These are phyloP conservation scores for Sorex fumeus DNA, from an alignment of 2,113 vertebrate species.

Conservation along the genomic window DNA sequence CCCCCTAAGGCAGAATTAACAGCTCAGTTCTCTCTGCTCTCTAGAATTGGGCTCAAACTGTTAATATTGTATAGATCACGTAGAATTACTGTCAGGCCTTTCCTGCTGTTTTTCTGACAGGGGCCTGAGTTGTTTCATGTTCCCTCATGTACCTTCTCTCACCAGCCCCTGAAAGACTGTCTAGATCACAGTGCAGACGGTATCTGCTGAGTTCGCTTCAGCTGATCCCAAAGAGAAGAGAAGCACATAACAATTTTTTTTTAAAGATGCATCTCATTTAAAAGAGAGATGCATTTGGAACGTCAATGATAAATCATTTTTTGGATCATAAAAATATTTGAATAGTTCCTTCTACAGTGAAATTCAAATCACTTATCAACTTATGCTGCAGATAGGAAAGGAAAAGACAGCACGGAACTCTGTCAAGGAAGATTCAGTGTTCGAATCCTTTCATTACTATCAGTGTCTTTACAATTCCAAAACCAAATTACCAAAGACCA, in stretches of 20 bases:
- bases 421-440: not conserved
- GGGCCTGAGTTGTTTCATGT: not conserved
- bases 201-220: not conserved
- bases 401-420: not conserved
- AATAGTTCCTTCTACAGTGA: not conserved
- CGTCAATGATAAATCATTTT: not conserved
- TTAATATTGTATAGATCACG: slow-evolving; percentile 46
- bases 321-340: slow-evolving; percentile 21
- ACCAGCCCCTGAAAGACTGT: not conserved
- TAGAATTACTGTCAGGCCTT: not conserved
- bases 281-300: slow-evolving; percentile 16
- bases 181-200: not conserved
- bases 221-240: not conserved
- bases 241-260: not conserved
- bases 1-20: slow-evolving; percentile 58
- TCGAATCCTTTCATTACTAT: not conserved
- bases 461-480: not conserved
- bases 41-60: slow-evolving; percentile 48
- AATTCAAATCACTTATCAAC: slow-evolving; percentile 7
- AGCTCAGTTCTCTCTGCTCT: not conserved
- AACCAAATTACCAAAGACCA: not conserved
- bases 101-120: not conserved
- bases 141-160: not conserved
- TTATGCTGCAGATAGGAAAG: not conserved
- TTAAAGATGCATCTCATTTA: not conserved